These are phyloP conservation scores for Barnardius zonarius DNA, from an alignment of 2,113 vertebrate genomes.

Conservation along the genomic window DNA sequence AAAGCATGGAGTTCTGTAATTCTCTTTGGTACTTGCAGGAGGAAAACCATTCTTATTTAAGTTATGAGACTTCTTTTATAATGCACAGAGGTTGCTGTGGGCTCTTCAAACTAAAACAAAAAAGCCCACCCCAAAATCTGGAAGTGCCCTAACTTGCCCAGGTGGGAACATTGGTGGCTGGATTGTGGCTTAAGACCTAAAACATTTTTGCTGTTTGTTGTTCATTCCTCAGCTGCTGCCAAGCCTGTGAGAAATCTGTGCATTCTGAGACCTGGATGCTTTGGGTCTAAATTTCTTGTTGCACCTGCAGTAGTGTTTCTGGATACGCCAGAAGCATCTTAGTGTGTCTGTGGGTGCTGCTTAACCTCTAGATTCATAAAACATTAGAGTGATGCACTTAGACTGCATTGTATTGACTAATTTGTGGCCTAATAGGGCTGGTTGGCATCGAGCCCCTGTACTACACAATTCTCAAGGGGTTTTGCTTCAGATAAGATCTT, in stretches of 20 bases:
- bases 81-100: not conserved
- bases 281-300: not conserved
- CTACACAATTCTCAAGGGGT: not conserved
- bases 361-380: not conserved
- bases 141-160: not conserved
- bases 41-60: not conserved
- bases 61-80: not conserved
- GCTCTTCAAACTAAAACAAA: not conserved
- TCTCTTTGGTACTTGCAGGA: not conserved
- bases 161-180: not conserved
- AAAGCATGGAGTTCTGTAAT: not conserved
- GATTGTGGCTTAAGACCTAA: not conserved
- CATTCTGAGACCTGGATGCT: not conserved
- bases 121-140: not conserved
- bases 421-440: not conserved
- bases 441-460: not conserved
- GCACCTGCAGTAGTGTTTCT: not conserved
- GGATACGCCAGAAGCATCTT: not conserved
- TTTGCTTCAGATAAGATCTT: not conserved
- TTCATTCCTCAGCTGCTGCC: not conserved
- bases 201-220: not conserved
- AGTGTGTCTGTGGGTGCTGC: not conserved
- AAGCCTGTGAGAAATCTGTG: not conserved
- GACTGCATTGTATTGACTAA: not conserved
- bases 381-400: not conserved